These are phyloP conservation scores for Caprella mutica DNA, from an alignment of 2,888 invertebrate genomes.

Conservation along the genomic window DNA sequence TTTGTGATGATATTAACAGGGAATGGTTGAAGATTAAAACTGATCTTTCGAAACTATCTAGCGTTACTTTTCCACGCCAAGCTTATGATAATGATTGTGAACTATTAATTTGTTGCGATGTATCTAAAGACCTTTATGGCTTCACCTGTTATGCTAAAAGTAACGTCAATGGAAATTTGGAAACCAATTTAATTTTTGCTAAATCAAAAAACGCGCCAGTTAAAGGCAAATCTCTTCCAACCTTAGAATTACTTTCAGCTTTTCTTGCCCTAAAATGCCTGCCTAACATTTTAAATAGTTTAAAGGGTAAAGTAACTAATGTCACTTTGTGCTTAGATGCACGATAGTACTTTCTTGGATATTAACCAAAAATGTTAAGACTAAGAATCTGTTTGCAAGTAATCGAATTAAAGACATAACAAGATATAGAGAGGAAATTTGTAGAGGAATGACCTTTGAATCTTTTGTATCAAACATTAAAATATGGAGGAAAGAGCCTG, in stretches of 20 bases:
- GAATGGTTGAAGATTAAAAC: no score
- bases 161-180: no score
- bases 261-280: conserved; percentile 5
- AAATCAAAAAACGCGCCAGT: conserved; percentile 1
- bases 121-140: no score
- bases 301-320: not conserved
- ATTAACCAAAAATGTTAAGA: not conserved
- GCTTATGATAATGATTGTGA: no score
- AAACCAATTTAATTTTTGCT: no score
- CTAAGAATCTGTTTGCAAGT: conserved; percentile 1
- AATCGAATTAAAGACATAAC: not conserved
- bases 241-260: conserved; percentile 4
- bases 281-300: not conserved
- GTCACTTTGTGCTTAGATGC: not conserved
- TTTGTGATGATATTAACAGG: no score
- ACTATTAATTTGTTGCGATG: no score
- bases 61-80: no score
- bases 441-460: not conserved
- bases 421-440: not conserved
- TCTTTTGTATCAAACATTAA: not conserved
- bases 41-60: no score
- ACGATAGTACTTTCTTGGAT: conserved; percentile 2
- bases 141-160: no score
- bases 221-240: conserved; percentile 1
- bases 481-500: not conserved